These are phyloP conservation scores for Herminia tarsipennalis DNA, from an alignment of 2,888 invertebrate genomes.

Conservation along the genomic window DNA sequence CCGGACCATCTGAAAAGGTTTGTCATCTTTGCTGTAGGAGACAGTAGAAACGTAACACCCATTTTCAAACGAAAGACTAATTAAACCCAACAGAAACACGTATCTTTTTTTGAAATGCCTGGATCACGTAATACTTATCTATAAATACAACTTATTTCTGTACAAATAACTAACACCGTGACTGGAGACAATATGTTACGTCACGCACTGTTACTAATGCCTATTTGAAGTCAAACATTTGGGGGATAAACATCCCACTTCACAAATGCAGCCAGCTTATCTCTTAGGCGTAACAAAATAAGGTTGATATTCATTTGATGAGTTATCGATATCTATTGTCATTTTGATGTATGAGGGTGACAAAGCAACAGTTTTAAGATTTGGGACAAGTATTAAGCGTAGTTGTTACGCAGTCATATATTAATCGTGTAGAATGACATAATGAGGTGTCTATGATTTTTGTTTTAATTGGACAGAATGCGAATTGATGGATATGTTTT, in stretches of 20 bases:
- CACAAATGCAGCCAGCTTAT: constrained; percentile 4
- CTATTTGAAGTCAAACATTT: constrained; percentile 71
- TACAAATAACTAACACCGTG: constrained; percentile 47
- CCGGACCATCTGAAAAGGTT: too few species aligned
- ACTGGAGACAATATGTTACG: constrained; percentile 65
- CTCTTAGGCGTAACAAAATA: constrained; percentile 5
- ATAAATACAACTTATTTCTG: constrained; percentile 29
- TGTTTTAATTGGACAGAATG: constrained; percentile 60
- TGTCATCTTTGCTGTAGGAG: too few species aligned
- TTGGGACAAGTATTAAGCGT: constrained; percentile 72
- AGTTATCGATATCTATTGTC: constrained; percentile 12
- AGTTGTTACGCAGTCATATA: constrained; percentile 54
- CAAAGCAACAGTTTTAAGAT: constrained; percentile 66
- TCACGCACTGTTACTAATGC: constrained; percentile 66
- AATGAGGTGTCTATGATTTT: constrained; percentile 63
- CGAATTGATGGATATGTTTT: constrained; percentile 42
- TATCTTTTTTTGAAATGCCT: neutral
- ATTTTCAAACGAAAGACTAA: neutral
- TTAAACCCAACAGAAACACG: neutral
- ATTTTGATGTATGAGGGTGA: constrained; percentile 57
- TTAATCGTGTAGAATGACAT: constrained; percentile 76
- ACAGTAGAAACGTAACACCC: too few species aligned
- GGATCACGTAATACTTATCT: constrained; percentile 5
- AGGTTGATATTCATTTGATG: constrained; percentile 20
- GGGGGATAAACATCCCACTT: constrained; percentile 44